Evolutionary conservation across 1,140 invertebrate species (phyloP).

Genomic region (Eufriesea mexicana): DNA sequence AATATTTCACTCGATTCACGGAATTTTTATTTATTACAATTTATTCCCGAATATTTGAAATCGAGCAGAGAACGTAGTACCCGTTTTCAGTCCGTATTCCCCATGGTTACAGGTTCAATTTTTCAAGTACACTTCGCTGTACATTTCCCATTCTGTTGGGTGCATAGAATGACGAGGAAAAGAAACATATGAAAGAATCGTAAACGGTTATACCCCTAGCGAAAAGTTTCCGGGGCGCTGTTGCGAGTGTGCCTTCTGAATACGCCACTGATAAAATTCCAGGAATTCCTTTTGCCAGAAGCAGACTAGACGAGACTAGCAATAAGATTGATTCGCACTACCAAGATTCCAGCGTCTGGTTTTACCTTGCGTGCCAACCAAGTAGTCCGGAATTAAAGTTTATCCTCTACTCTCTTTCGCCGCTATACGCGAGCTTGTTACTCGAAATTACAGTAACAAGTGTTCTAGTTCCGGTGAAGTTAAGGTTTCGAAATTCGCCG

Average conservation of each 20-base stretch:
- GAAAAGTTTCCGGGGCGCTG: background rate
- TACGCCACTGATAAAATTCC: constrained; percentile 34
- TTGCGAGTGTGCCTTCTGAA: constrained; percentile 1
- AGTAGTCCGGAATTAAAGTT: constrained; percentile 11
- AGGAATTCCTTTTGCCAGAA: constrained; percentile 45
- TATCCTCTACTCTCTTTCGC: background rate
- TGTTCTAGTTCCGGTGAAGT: background rate
- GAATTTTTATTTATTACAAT: no score
- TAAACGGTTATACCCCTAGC: background rate
- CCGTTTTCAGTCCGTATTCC: background rate
- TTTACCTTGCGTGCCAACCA: constrained; percentile 18
- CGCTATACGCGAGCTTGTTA: background rate
- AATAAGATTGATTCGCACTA: constrained; percentile 42
- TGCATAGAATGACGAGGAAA: background rate
- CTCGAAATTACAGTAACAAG: background rate
- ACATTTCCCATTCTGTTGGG: background rate
- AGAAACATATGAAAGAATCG: background rate
- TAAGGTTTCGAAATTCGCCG: background rate
- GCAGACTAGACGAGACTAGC: constrained; percentile 36
- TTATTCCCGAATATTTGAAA: no score
- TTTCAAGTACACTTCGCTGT: background rate
- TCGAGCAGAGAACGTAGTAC: no score
- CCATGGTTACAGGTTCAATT: background rate
- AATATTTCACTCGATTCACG: no score
- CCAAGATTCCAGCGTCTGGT: constrained; percentile 38